Conservation (phyloP, 1,140 invertebrate species). For the Magallana ariakensis region DNA sequence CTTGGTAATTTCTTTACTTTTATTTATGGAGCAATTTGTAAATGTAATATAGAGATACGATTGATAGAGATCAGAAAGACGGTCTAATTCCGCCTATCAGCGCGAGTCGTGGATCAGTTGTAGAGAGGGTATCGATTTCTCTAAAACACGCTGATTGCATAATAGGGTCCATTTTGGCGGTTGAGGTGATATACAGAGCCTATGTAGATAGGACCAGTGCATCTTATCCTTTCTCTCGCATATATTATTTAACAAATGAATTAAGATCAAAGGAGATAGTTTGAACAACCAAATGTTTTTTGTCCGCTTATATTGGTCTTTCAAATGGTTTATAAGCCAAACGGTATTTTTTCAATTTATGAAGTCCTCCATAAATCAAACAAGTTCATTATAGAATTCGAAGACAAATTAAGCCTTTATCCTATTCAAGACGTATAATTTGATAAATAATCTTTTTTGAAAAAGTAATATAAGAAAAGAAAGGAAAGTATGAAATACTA, state of each 20-base stretch:
- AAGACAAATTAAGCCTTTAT: not conserved
- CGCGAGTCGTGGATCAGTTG: not conserved
- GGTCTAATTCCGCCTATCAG: constrained; percentile 21
- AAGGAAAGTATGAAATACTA: not conserved
- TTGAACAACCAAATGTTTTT: not conserved
- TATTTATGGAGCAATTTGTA: constrained; percentile 33
- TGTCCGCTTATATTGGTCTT: too few relatives aligned
- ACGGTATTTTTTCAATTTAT: too few relatives aligned
- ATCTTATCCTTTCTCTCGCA: not conserved
- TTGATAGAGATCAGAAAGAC: constrained; percentile 30
- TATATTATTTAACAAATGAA: not conserved
- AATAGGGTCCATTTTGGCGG: not conserved
- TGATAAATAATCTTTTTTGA: not conserved
- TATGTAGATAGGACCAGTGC: not conserved
- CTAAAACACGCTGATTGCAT: not conserved
- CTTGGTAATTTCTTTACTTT: not conserved
- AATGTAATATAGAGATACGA: constrained; percentile 28
- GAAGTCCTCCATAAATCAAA: too few relatives aligned
- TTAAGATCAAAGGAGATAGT: not conserved
- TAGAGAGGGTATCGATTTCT: not conserved
- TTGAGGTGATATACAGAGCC: not conserved
- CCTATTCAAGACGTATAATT: not conserved
- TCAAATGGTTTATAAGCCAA: too few relatives aligned
- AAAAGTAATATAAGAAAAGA: not conserved
- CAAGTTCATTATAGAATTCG: too few relatives aligned